Evolutionary conservation across 1,140 invertebrate genomes (phyloP).

Genomic region (Doryteuthis pealeii): DNA sequence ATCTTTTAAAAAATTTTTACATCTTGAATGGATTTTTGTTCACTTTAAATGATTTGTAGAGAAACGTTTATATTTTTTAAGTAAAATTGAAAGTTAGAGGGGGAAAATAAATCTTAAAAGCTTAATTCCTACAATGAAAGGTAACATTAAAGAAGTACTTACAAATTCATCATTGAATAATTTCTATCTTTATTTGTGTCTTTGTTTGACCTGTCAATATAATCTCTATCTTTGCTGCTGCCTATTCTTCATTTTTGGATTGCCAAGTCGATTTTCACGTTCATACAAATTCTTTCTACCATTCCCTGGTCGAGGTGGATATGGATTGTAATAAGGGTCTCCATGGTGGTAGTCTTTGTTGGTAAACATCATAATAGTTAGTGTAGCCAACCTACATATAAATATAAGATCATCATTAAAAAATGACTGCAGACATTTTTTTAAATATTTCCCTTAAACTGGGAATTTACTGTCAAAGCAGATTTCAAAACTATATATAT

Average conservation of each 20-base stretch:
- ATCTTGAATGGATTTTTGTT: too few species aligned
- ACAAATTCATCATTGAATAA: slow-evolving; percentile 58
- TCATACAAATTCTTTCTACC: slow-evolving; percentile 39
- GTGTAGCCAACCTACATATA: slow-evolving; percentile 44
- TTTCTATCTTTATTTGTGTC: slow-evolving; percentile 44
- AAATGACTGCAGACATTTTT: too few species aligned
- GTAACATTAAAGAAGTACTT: slow-evolving; percentile 27
- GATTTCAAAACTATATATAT: too few species aligned
- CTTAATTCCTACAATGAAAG: too few species aligned
- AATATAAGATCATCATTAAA: neutral
- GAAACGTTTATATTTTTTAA: too few species aligned
- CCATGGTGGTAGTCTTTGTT: slow-evolving; percentile 43
- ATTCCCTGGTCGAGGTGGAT: slow-evolving; percentile 23
- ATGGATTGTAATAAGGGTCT: slow-evolving; percentile 35
- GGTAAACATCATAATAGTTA: slow-evolving; percentile 44
- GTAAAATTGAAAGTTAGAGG: too few species aligned
- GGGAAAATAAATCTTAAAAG: too few species aligned
- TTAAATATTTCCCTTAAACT: too few species aligned
- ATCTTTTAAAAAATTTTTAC: too few species aligned
- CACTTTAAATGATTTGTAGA: too few species aligned
- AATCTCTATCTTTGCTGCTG: slow-evolving; percentile 38
- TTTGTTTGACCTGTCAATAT: slow-evolving; percentile 30
- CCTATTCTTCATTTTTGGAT: slow-evolving; percentile 21
- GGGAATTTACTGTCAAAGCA: too few species aligned
- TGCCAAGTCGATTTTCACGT: slow-evolving; percentile 35